Base-by-base conservation (phyloP, 2,888 invertebrate species). In the Brachypterus glaber region DNA sequence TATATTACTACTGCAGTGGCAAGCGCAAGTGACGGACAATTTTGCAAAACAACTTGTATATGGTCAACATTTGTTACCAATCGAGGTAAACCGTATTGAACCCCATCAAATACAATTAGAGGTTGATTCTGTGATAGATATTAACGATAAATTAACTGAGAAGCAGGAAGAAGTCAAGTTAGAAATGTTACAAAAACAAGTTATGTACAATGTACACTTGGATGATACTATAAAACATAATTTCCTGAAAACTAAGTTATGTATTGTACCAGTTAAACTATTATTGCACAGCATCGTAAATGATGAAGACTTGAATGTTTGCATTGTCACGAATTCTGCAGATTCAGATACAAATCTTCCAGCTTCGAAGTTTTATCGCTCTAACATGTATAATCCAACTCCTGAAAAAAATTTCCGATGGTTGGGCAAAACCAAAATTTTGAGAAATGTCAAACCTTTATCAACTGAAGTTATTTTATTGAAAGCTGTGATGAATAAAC, bases 61-160 rank as follows among this genome's bases (percentile, higher is more conserved):
- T 33, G 86, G 86, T 0, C 85, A 85, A 51, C 82, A 79, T 54
- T 77, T 77, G 52, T 60, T 82, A 12, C 76, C 76, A 53, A 57
- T 83, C 40, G 70, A 41, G 72, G 73, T 46, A 69, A 70, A 55
- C 62, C 68, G 13, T 63, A 72, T 41, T 70, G 73, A 32, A 70
- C 7, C 7, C 12, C 4, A 9, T 11, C 27, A 27, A 11, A 27
- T 27, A 5, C 8, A 9, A 11, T 4, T 5, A 4, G 27, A 27
- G 12, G 27, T 27, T 11, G 27, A 27, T 27, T 9, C 27, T 5
- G 8, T 27, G 27, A 47, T 53, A 12, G 49, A 51, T 41, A 43
- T 52, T 9, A 51, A 47, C 41, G 48, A 45, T 21, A 48, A 47
- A 33, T 40, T 35, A 3, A 30, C 39, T 7, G 41, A 43, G 17